phyloP scores from a whole-genome alignment of 2,888 invertebrate genomes.

The Caenorhabditis wallacei region DNA sequence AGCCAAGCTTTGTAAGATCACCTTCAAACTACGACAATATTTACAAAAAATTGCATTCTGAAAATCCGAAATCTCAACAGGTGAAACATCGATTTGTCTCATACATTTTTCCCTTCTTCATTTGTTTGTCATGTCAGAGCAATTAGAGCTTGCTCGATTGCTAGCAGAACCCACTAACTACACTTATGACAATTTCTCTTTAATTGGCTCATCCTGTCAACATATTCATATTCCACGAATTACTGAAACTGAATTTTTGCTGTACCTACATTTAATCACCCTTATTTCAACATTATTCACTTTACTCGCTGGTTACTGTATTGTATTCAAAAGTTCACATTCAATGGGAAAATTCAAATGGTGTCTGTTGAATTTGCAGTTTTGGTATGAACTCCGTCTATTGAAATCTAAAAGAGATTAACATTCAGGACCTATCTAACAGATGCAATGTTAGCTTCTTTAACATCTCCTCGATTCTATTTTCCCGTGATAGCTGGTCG shows the following conservation, averaged over 20 bases:
- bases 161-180: constrained; percentile 30
- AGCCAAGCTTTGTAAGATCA: no score
- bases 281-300: constrained; percentile 21
- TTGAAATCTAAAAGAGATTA: not conserved
- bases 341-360: constrained; percentile 49
- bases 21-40: no score
- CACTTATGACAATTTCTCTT: constrained; percentile 28
- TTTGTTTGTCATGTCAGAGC: not conserved
- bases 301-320: constrained; percentile 21
- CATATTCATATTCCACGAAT: constrained; percentile 42
- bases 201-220: constrained; percentile 58
- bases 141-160: constrained; percentile 13
- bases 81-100: not conserved
- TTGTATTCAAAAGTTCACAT: constrained; percentile 1
- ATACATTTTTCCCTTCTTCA: not conserved
- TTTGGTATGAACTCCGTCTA: constrained; percentile 23
- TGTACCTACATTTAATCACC: constrained; percentile 29
- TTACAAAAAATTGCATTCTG: no score
- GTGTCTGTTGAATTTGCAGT: constrained; percentile 48
- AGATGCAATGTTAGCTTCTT: constrained; percentile 9
- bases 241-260: not conserved
- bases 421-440: constrained; percentile 36
- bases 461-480: constrained; percentile 19
- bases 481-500: constrained; percentile 46
- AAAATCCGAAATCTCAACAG: no score